Percentiles rank a stretch among this genome's conserved stretches.
Evolutionary conservation across 2,888 invertebrate genomes (phyloP).

Genomic region (Caradrina clavipalpis): DNA sequence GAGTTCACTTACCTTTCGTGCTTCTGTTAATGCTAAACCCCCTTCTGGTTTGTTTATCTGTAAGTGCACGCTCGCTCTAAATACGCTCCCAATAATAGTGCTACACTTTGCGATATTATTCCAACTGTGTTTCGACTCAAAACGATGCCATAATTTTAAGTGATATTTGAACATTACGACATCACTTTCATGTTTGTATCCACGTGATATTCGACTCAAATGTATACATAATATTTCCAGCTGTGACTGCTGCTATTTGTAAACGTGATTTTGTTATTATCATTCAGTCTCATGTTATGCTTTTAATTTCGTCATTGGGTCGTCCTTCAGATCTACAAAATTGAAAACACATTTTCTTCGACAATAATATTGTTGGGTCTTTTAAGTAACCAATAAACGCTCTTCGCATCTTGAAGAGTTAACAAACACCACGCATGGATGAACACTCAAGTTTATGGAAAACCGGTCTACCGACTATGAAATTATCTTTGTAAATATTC

Average conservation of each 20-base stretch:
- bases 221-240: constrained; percentile 57
- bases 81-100: constrained; percentile 71
- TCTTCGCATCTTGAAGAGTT: constrained; percentile 19
- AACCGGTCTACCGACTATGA: constrained; percentile 60
- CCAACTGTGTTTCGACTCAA: constrained; percentile 51
- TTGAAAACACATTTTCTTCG: constrained; percentile 11
- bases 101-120: constrained; percentile 64
- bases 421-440: constrained; percentile 29
- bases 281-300: constrained; percentile 15
- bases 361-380: constrained; percentile 13
- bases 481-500: constrained; percentile 76
- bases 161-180: constrained; percentile 37
- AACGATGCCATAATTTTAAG: constrained; percentile 40
- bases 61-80: constrained; percentile 78
- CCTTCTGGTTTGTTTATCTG: constrained; percentile 77
- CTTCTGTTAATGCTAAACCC: constrained; percentile 64
- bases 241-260: constrained; percentile 45
- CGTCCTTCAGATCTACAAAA: constrained; percentile 20
- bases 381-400: constrained; percentile 11
- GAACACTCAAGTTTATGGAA: constrained; percentile 72
- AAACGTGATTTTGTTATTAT: constrained; percentile 54
- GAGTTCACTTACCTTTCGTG: constrained; percentile 72
- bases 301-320: constrained; percentile 21
- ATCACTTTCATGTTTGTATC: constrained; percentile 48
- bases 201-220: constrained; percentile 36